These are phyloP conservation scores for Phalacrocorax aristotelis DNA, from an alignment of 2,113 vertebrate genomes.

Conservation along the genomic window DNA sequence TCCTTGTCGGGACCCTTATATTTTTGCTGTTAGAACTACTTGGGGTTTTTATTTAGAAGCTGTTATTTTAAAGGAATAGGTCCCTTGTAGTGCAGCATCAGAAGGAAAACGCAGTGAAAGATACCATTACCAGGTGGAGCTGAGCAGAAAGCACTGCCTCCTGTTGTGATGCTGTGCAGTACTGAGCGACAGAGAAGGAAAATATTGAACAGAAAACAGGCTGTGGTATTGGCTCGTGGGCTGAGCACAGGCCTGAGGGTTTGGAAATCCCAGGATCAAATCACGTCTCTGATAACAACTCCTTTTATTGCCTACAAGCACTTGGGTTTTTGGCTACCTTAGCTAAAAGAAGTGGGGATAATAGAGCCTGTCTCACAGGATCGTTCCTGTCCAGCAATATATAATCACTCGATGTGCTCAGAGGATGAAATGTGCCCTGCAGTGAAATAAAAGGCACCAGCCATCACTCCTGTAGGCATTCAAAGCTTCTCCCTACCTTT, in stretches of 20 bases:
- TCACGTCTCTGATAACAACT: not conserved
- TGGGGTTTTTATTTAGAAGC: not conserved
- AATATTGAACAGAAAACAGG: slow-evolving; percentile 30
- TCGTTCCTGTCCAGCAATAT: not conserved
- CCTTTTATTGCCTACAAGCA: slow-evolving; percentile 13
- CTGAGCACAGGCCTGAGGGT: not conserved
- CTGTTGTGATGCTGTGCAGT: not conserved
- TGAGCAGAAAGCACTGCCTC: not conserved
- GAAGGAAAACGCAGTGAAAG: not conserved
- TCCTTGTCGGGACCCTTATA: not conserved
- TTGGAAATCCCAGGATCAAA: slow-evolving; percentile 48
- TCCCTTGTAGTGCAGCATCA: not conserved
- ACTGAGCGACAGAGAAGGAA: not conserved
- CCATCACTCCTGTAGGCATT: slow-evolving; percentile 43
- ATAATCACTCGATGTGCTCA: slow-evolving; percentile 5
- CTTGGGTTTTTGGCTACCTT: slow-evolving; percentile 1
- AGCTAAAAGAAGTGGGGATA: slow-evolving; percentile 9
- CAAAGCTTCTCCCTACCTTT: slow-evolving; percentile 58
- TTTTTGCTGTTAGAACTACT: not conserved
- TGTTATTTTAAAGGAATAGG: not conserved
- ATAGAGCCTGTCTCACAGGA: slow-evolving; percentile 3
- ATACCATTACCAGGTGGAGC: slow-evolving; percentile 25
- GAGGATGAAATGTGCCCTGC: slow-evolving; percentile 12
- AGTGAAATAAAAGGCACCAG: slow-evolving; percentile 53
- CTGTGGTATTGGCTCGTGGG: not conserved